Conservation (phyloP, 2,113 vertebrate species). For the Ahaetulla prasina region DNA sequence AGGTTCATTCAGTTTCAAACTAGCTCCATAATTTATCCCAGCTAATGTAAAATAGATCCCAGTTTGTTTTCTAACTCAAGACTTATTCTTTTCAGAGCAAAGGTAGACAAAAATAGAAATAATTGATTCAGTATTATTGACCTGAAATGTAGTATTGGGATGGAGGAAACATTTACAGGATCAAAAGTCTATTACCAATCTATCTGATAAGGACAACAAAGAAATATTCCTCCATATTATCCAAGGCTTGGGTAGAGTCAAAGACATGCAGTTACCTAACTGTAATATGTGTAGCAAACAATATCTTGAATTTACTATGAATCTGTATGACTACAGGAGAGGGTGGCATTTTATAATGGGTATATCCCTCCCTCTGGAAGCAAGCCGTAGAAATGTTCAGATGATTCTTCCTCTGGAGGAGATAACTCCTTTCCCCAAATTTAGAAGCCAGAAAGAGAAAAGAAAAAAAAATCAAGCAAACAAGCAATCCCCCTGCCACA, state of each 20-base stretch:
- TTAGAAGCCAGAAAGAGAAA: not conserved
- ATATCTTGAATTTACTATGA: not conserved
- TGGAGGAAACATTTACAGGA: not conserved
- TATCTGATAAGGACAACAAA: not conserved
- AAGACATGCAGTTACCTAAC: not conserved
- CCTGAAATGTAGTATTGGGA: not conserved
- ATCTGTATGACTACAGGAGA: not conserved
- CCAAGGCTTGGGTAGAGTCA: not conserved
- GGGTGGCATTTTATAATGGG: not conserved
- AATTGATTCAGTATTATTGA: not conserved
- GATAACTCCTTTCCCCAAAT: not conserved
- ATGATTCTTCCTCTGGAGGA: not conserved
- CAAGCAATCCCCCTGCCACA: not conserved
- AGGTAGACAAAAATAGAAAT: not conserved
- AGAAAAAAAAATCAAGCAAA: not conserved
- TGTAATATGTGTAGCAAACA: not conserved
- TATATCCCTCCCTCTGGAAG: not conserved
- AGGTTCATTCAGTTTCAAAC: not conserved
- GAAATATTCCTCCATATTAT: not conserved
- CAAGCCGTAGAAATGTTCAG: not conserved
- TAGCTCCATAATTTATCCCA: not conserved
- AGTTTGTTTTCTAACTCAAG: not conserved
- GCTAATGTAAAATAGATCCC: not conserved
- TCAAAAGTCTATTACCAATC: not conserved
- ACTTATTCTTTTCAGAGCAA: not conserved